phyloP scores from a whole-genome alignment of 2,797 vertebrate genomes.

The Telmatherina bonti region DNA sequence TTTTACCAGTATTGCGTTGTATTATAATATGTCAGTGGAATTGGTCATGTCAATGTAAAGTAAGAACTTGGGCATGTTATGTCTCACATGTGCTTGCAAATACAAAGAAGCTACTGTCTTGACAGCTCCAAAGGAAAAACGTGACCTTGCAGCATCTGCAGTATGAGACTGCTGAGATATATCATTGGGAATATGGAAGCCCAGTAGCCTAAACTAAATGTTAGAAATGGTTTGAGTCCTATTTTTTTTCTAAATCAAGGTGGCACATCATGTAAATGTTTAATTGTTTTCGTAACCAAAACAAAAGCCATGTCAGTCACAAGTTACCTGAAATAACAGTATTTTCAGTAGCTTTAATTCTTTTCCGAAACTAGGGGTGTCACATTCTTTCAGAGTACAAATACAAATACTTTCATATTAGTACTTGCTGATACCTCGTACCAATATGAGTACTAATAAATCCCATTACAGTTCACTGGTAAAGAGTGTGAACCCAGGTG shows the following conservation, averaged over 20 bases:
- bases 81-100: background rate
- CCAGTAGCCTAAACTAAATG: background rate
- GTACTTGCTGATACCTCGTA: too few relatives aligned
- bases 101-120: background rate
- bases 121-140: background rate
- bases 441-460: too few relatives aligned
- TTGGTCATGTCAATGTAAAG: background rate
- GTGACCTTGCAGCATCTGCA: background rate
- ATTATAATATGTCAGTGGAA: background rate
- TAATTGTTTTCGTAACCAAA: background rate
- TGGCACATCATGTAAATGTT: background rate
- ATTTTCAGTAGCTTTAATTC: too few relatives aligned
- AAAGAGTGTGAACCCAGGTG: too few relatives aligned
- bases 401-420: too few relatives aligned
- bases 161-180: background rate
- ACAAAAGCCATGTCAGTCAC: too few relatives aligned
- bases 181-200: background rate
- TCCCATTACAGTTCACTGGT: too few relatives aligned
- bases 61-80: background rate
- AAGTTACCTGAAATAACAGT: background rate
- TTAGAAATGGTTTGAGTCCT: background rate
- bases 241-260: background rate
- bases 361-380: too few relatives aligned
- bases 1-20: background rate
- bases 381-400: too few relatives aligned